Evolutionary conservation across 2,888 invertebrate species (phyloP), one percentile per base, ranked within the genome.

Genomic region (Hipparchia sbordonii): DNA sequence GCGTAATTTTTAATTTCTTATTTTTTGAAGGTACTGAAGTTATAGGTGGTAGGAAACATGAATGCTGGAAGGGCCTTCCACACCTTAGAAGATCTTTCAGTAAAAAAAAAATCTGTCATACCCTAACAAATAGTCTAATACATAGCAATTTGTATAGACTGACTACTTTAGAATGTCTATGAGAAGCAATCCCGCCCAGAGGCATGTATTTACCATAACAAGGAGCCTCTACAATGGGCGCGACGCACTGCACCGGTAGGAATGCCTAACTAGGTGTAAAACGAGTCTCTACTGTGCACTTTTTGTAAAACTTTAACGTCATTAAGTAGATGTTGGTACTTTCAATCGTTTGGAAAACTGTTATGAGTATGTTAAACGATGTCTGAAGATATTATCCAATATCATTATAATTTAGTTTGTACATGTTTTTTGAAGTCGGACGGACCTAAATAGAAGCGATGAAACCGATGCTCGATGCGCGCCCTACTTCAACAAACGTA

Each of bases 171-270:
- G 45, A 59, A 65, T 72, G 63, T 52, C 51, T 68, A 13, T 13
- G 48, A 59, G 54, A 51, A 61, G 65, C 69, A 69, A 69, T 68
- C 79, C 80, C 78, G 83, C 87, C 83, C 77, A 78, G 80, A 83
- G 87, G 85, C 85, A 84, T 79, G 84, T 85, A 88, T 89, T 91
- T 89, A 89, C 87, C 89, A 90, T 92, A 91, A 91, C 91, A 91
- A 91, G 90, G 82, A 77, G 79, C 79, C 81, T 79, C 82, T 77
- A 82, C 81, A 82, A 83, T 80, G 74, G 77, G 72, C 73, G 71
- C 66, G 74, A 72, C 75, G 66, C 52, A 67, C 71, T 39, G 39
- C 39, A 4, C 39, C 71, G 77, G 78, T 74, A 77, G 78, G 74
- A 76, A 77, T 81, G 85, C 84, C 82, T 88, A 89, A 91, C 90